Evolutionary conservation across 2,888 invertebrate species (phyloP).

Genomic region (Antheraea yamamai): DNA sequence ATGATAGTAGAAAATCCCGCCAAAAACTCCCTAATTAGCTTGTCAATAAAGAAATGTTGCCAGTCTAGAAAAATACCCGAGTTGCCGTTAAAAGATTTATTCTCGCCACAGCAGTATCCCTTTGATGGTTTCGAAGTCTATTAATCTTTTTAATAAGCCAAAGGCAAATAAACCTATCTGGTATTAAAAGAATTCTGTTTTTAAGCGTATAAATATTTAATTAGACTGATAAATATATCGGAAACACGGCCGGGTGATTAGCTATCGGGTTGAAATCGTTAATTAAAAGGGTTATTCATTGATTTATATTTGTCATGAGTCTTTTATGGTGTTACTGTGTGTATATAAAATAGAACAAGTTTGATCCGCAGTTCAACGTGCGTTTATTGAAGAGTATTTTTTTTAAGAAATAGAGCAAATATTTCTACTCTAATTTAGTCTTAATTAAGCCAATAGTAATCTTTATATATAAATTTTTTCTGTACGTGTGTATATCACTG

Average conservation of each 20-base stretch:
- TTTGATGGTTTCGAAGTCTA: neutral
- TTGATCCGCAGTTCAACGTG: neutral
- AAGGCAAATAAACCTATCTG: neutral
- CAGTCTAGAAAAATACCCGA: neutral
- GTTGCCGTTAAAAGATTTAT: slow-evolving; percentile 8
- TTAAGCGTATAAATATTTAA: slow-evolving; percentile 4
- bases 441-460: no score
- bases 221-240: slow-evolving; percentile 4
- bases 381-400: no score
- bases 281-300: slow-evolving; percentile 1
- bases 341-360: neutral
- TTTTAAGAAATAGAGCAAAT: no score
- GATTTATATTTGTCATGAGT: slow-evolving; percentile 8
- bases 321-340: neutral
- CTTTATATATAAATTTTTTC: no score
- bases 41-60: neutral
- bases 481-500: no score
- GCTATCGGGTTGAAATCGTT: neutral
- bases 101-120: neutral
- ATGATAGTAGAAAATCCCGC: neutral
- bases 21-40: neutral
- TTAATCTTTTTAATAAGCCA: slow-evolving; percentile 19
- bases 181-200: slow-evolving; percentile 9
- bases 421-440: no score
- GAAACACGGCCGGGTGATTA: slow-evolving; percentile 4